Percentiles rank a stretch among this genome's conserved stretches.
phyloP scores from a whole-genome alignment of 2,888 invertebrate genomes.

The Xestia xanthographa region DNA sequence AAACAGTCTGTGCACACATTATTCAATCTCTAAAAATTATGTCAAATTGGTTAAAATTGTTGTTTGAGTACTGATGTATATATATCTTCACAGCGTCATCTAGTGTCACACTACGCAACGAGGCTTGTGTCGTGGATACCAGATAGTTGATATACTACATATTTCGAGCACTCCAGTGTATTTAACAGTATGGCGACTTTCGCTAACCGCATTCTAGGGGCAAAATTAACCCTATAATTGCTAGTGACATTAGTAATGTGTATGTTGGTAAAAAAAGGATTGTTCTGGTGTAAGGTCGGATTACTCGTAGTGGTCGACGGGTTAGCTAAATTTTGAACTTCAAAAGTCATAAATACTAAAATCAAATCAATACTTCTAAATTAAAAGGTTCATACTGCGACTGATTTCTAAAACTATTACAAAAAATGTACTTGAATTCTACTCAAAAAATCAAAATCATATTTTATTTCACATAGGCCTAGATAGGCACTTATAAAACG shows the following conservation, averaged over 20 bases:
- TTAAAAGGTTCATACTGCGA: conserved; percentile 31
- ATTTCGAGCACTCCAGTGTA: not conserved
- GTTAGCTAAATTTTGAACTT: conserved; percentile 2
- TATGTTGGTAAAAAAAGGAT: not conserved
- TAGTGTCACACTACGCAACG: too few relatives aligned
- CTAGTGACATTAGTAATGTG: not conserved
- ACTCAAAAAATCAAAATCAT: too few relatives aligned
- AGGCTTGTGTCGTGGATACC: too few relatives aligned
- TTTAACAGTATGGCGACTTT: not conserved
- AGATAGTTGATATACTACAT: too few relatives aligned
- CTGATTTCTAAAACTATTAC: conserved; percentile 46
- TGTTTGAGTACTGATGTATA: conserved; percentile 12
- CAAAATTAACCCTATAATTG: not conserved
- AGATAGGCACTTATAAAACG: too few relatives aligned
- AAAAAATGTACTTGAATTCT: conserved; percentile 36
- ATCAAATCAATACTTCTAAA: conserved; percentile 23
- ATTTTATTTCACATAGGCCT: too few relatives aligned
- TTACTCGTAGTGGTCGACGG: not conserved
- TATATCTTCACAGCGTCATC: too few relatives aligned
- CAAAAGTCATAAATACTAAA: conserved; percentile 20
- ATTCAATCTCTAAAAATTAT: conserved; percentile 24
- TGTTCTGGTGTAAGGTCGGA: not conserved
- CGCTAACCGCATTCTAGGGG: not conserved
- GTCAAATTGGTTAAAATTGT: conserved; percentile 13
- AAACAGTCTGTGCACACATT: conserved; percentile 24